Base-by-base conservation (phyloP, 2,888 invertebrate genomes). In the Pharmacophagus antenor region DNA sequence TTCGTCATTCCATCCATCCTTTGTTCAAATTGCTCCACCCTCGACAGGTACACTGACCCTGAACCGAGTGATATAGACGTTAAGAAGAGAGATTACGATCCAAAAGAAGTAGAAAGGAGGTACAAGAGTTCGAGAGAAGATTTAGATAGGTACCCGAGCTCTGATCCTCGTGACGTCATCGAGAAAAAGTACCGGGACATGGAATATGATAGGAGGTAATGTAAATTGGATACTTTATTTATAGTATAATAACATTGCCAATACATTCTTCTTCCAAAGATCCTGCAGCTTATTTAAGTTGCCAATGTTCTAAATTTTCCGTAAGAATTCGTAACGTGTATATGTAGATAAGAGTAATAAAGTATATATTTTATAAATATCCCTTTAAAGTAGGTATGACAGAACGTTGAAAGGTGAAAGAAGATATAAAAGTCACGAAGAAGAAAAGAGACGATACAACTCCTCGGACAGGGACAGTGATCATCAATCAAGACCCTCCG, bases 371-470 rank as follows among this genome's bases (percentile, higher is more conserved):
- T n/a, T n/a, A n/a, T n/a, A n/a, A n/a, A n/a, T n/a, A n/a, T n/a
- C n/a, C n/a, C 18, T 18, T 49, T 25, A 37, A 57, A 58, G 8
- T 64, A 84, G 85, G 62, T 83, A 81, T 63, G 79, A 84, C 41
- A 80, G 76, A 65, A 80, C 79, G 17, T 53, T 80, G 4, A 84
- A 78, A 71, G 81, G 82, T 62, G 88, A 83, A 50, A 80, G 78
- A 71, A 79, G 77, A 64, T 73, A 74, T 64, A 75, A 74, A 71
- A 79, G 80, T 57, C 71, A 71, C 8, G 71, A 77, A 52, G 79
- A 73, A 58, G 74, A 82, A 91, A 94, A 79, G 65, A 92, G 92
- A 62, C 92, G 94, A 69, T 93, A 94, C 79, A 84, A 88, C 70
- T 92, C 91, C 1, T 89, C 88, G 31, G 92, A 92, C 42, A 82